A percentile compares a stretch with the other conserved stretches of the same genome.
phyloP scores from a whole-genome alignment of 2,113 vertebrate species.

The Saiga tatarica region DNA sequence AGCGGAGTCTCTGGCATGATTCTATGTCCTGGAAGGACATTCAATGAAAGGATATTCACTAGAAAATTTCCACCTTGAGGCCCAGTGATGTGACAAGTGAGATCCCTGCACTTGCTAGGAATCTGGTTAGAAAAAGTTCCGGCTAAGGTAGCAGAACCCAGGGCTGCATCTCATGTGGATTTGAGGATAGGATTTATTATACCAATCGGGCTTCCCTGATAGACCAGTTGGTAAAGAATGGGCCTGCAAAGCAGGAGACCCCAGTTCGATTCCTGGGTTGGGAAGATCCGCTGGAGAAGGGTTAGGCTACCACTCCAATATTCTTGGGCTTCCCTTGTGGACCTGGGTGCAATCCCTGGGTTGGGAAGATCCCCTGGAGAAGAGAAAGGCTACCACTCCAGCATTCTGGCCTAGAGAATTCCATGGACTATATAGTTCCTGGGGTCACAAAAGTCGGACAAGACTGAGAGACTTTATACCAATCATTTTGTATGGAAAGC shows the following conservation, averaged over 20 bases:
- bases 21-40: neutral
- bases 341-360: neutral
- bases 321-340: neutral
- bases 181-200: neutral
- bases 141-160: neutral
- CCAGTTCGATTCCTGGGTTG: neutral
- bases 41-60: neutral
- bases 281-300: neutral
- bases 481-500: neutral
- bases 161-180: neutral
- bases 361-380: neutral
- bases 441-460: neutral
- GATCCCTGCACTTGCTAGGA: neutral
- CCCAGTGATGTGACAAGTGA: neutral
- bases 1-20: neutral
- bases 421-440: neutral
- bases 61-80: neutral
- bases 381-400: neutral
- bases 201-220: neutral
- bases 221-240: neutral
- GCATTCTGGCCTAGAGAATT: neutral
- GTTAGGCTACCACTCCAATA: neutral
- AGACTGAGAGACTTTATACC: neutral
- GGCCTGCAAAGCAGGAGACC: neutral
- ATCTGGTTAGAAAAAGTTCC: neutral